phyloP scores from a whole-genome alignment of 2,797 vertebrate species.

The Cercopithecus mitis region DNA sequence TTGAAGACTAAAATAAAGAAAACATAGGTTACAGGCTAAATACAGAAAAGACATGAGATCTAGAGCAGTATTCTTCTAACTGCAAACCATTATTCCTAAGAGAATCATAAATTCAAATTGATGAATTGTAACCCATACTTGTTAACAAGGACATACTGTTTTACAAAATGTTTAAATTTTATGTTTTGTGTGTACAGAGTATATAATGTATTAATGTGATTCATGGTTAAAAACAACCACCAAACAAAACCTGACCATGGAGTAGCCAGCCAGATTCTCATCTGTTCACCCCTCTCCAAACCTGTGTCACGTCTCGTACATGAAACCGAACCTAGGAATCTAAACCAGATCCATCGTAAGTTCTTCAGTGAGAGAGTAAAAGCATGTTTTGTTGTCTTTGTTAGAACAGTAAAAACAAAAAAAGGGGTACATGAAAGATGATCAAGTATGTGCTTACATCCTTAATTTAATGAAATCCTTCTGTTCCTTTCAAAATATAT shows the following conservation, averaged over 20 bases:
- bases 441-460: background rate
- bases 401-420: slow-evolving; percentile 10
- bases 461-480: slow-evolving; percentile 15
- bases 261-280: background rate
- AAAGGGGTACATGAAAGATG: background rate
- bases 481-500: slow-evolving; percentile 40
- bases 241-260: background rate
- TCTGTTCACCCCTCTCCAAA: background rate
- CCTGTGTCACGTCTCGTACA: background rate
- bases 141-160: slow-evolving; percentile 3
- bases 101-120: slow-evolving; percentile 13
- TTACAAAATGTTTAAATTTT: background rate
- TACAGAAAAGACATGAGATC: background rate
- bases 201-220: background rate
- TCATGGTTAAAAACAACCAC: background rate
- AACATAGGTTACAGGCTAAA: background rate
- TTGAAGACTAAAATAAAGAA: slow-evolving; percentile 25
- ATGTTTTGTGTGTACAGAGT: background rate
- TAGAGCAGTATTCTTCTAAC: slow-evolving; percentile 24
- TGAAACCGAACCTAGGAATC: background rate
- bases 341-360: background rate
- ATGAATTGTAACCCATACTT: background rate
- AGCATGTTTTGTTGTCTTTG: background rate
- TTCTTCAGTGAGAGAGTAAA: background rate
- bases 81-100: background rate